Evolutionary conservation across 2,888 invertebrate genomes (phyloP), one percentile per base, ranked within the genome.

Genomic region (Ditylenchus weischeri): DNA sequence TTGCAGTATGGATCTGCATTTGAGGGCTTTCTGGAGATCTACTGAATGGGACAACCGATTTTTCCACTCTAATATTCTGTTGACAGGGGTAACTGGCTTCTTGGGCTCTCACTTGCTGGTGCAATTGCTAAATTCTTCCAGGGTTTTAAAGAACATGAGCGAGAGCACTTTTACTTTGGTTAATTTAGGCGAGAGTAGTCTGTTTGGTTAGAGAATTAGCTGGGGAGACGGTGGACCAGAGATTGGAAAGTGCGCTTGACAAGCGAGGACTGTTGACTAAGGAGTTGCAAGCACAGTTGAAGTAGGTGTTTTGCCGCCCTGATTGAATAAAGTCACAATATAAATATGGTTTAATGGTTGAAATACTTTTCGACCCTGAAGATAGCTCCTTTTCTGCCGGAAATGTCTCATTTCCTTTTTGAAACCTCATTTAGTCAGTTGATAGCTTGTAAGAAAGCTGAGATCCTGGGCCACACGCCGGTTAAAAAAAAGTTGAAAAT

Each of bases 1-100:
- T 19, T 68, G 19, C 71, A 84, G 84, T 50, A 81, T 85, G 72
- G 85, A 85, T 69, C 83, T 85, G 74, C 84, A 85, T 70, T 76
- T 85, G 63, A 75, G 85, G 47, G 84, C 85, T 0, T 85, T 85
- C 76, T 85, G 85, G 85, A 75, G 85, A 57, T 83, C 83, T 21
- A 78, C 82, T 71, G 76, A 79, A 29, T 83, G 83, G 66, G 79
- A 79, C 64, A 72, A 68, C 23, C 79, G 84, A 35, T 85, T 84
- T 76, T 75, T 75, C 57, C 80, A 77, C 58, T 82, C 83, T 7
- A 76, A 83, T 57, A 82, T 85, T n/a, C 75, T 85, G 29, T 74
- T 85, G 64, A 85, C 85, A 3, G 68, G 68, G 19, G 70, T 69
- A 10, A 70, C 70, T 21, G 84, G 84, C 13, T 85, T 84, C 72